Evolutionary conservation across 2,888 invertebrate genomes (phyloP), one percentile per base, ranked within the genome.

Genomic region (Anoncus sp.): DNA sequence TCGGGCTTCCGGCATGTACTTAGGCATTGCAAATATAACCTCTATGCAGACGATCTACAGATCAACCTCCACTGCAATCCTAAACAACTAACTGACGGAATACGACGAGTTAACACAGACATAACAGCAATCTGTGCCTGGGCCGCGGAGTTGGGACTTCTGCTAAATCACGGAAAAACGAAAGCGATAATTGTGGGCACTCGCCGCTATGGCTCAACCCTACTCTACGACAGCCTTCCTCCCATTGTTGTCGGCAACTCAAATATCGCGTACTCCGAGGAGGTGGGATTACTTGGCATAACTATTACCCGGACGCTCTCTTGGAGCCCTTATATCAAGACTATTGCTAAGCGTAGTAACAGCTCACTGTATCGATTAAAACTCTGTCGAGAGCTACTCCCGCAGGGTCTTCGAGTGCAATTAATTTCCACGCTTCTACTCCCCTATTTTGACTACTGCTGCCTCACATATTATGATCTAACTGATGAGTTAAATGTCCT

Each of bases 1-100:
- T 31, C 31, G 31, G 1, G 69, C 83, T 72, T 83, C 76, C 47
- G 38, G 62, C 0, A 12, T 4, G 16, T 24, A 0, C 55, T 69
- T 0, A 18, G 16, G 0, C 7, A 66, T 35, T 63, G 53, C 18
- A 62, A 73, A 22, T 60, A 77, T 24, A 49, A 49, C 12, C 22
- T 49, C 2, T 49, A 49, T 12, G 49, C 49, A 4, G 49, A 49
- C 22, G 49, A 49, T 12, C 40, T 55, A 3, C 53, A 67, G 51
- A 67, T 67, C 7, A 38, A 67, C 12, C 53, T 14, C n/a, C 67
- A 67, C 22, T 53, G 55, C 16, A 67, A 53, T 38, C 40, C 67
- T 16, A 38, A 38, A 6, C 51, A 55, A 3, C 38, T 55, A 9
- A 51, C 38, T 16, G 67, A 55, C 5, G 67, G 67, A 10, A 55